Base-by-base conservation (phyloP, 2,797 vertebrate species). In the Acipenser oxyrinchus region DNA sequence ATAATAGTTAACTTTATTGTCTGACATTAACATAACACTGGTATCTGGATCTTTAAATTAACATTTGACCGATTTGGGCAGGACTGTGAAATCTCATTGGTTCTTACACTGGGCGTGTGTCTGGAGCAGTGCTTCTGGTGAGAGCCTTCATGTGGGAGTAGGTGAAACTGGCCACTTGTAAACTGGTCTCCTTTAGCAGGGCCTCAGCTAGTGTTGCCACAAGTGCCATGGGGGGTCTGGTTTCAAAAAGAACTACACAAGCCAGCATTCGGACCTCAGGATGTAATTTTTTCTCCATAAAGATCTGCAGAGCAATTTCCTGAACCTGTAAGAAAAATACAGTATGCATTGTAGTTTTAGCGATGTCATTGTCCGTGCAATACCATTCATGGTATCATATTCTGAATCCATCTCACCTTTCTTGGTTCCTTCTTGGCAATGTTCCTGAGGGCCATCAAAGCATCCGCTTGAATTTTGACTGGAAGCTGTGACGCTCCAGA, bases 401-500 rank as follows among this genome's bases (percentile, higher is more conserved):
- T 58, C 10, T 62, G 6, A 8, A 6, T 51, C 12, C 7, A 61
- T 74, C 90, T 86, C 86, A 95, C 93, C 69, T 70, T 86, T 71
- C 79, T 85, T 60, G 88, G 81, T 13, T 95, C 91, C 73, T 85
- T 88, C 77, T 64, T 67, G 63, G 87, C 86, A 5, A 90, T 84
- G 73, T 92, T 89, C 71, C 90, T 87, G 70, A 96, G 79, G 1
- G 93, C 80, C 85, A 90, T 88, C 71, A 95, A 78, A 6, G 92
- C 93, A 51, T 85, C 86, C 50, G 77, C 84, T 74, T 87, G 85
- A 70, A 93, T 77, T 15, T 75, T 78, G 10, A 70, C 71, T 6
- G 90, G 72, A 70, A 90, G 77, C 18, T 81, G 82, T 48, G 84
- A 74, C 8, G 83, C 84, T 51, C 69, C 79, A 49, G 88, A 78